Evolutionary conservation across 2,797 vertebrate species (phyloP).

Genomic region (Lepidocolaptes lacrymiger): DNA sequence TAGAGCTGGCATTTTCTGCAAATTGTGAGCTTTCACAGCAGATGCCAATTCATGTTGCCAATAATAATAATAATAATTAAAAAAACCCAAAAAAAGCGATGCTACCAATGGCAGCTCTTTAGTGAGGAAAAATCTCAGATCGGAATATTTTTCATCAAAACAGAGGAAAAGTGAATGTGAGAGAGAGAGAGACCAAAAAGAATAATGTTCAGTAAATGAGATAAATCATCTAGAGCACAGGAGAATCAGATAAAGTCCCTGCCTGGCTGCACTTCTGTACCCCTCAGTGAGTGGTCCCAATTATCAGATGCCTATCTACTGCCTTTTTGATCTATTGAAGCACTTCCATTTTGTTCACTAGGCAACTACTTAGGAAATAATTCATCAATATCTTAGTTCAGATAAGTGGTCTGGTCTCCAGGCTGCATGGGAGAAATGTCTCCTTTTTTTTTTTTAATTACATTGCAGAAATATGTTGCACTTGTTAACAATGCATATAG

Average conservation of each 20-base stretch:
- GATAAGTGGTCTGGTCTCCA: background rate
- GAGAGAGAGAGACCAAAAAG: background rate
- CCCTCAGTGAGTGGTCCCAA: background rate
- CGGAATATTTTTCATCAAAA: background rate
- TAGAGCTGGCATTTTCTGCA: constrained; percentile 25
- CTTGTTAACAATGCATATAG: background rate
- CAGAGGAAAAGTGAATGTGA: rapidly evolving
- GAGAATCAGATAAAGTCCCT: background rate
- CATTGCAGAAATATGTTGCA: background rate
- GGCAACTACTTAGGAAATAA: background rate
- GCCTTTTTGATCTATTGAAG: background rate
- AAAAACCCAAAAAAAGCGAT: background rate
- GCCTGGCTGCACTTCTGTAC: background rate
- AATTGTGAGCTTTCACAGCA: background rate
- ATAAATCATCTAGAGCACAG: background rate
- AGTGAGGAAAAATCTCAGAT: background rate
- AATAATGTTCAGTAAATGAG: background rate
- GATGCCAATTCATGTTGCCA: background rate
- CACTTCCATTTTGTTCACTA: background rate
- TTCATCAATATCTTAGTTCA: background rate
- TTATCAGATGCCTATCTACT: background rate
- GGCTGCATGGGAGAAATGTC: background rate
- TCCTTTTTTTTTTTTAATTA: background rate
- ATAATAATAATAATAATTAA: background rate
- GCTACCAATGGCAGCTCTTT: background rate